Percentiles rank a stretch among this genome's conserved stretches.
These are phyloP conservation scores for Urocynchramus pylzowi DNA, from an alignment of 2,113 vertebrate genomes.

Conservation along the genomic window DNA sequence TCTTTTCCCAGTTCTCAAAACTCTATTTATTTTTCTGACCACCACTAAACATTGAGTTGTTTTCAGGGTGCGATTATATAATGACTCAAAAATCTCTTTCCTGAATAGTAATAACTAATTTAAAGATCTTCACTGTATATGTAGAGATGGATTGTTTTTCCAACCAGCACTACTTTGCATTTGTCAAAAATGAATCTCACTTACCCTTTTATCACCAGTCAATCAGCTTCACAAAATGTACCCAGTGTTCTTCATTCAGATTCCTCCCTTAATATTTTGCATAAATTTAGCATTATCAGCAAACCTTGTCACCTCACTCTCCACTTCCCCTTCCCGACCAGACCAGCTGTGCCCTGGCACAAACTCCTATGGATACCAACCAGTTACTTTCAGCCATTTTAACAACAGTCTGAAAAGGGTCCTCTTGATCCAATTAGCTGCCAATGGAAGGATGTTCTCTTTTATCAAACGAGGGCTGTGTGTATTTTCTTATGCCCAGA, in stretches of 20 bases:
- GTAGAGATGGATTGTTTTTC: background rate
- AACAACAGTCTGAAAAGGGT: background rate
- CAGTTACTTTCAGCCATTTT: background rate
- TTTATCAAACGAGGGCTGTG: background rate
- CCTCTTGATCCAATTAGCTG: background rate
- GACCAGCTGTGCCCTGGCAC: background rate
- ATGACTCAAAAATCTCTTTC: background rate
- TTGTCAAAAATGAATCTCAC: background rate
- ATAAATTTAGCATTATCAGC: background rate
- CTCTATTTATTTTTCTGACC: conserved; percentile 12
- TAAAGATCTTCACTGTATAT: background rate
- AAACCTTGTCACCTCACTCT: background rate
- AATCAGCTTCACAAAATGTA: background rate
- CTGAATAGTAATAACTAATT: conserved; percentile 24
- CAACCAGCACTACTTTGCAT: background rate
- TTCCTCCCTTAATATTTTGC: background rate
- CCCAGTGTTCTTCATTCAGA: background rate
- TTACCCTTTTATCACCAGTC: background rate
- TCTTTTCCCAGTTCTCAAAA: background rate
- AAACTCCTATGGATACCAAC: background rate
- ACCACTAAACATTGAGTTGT: background rate
- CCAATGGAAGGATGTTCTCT: background rate
- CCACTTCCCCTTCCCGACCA: background rate
- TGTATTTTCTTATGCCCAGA: background rate
- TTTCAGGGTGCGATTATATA: background rate